Percentiles rank a stretch among this genome's conserved stretches.
Evolutionary conservation across 2,113 vertebrate species (phyloP).

Genomic region (Narcine bancroftii): DNA sequence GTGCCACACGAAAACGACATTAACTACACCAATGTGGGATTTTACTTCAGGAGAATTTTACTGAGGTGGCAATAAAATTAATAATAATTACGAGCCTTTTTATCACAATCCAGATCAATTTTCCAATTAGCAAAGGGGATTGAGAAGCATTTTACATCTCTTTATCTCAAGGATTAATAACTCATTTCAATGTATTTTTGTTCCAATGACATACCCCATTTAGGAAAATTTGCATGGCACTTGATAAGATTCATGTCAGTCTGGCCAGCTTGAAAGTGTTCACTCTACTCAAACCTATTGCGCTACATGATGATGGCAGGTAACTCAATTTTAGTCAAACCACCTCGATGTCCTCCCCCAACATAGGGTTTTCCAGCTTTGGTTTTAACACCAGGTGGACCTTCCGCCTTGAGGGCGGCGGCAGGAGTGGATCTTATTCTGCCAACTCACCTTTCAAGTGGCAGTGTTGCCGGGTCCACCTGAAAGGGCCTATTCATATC

Average conservation of each 20-base stretch:
- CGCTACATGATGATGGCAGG: not conserved
- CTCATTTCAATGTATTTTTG: not conserved
- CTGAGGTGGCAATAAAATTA: not conserved
- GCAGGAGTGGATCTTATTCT: too few relatives aligned
- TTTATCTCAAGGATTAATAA: constrained; percentile 1
- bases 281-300: not conserved
- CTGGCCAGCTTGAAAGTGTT: not conserved
- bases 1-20: not conserved
- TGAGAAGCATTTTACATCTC: not conserved
- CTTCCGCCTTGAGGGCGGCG: too few relatives aligned
- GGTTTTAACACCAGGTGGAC: not conserved
- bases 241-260: not conserved
- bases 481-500: too few relatives aligned
- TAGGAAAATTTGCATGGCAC: not conserved
- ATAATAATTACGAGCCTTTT: not conserved
- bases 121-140: not conserved
- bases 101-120: not conserved
- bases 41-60: constrained; percentile 20
- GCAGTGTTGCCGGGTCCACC: too few relatives aligned
- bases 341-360: not conserved
- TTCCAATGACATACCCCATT: not conserved
- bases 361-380: not conserved
- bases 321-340: not conserved
- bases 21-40: not conserved
- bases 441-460: too few relatives aligned